A percentile compares a stretch with the other conserved stretches of the same genome.
phyloP scores from a whole-genome alignment of 2,888 invertebrate species.

The Steromphala cineraria region DNA sequence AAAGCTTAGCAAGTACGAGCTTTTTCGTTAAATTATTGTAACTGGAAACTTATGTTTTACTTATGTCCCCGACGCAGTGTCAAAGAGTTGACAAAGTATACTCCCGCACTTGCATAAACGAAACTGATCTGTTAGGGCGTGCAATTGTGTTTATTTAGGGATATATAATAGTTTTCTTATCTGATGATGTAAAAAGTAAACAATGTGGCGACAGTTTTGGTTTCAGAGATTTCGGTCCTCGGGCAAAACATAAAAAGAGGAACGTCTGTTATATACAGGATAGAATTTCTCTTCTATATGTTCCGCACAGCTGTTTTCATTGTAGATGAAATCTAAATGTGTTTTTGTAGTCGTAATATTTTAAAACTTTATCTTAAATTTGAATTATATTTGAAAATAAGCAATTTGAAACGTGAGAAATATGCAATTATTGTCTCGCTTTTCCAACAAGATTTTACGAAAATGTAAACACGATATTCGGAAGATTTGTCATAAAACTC shows the following conservation, averaged over 20 bases:
- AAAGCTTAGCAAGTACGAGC: too few species aligned
- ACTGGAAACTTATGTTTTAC: not conserved
- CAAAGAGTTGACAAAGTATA: not conserved
- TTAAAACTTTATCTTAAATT: not conserved
- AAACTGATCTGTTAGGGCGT: not conserved
- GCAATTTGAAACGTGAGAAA: not conserved
- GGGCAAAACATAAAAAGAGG: too few species aligned
- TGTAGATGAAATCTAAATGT: not conserved
- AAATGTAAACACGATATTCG: too few species aligned
- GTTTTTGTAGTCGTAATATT: not conserved
- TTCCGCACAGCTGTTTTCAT: not conserved
- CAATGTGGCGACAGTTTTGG: not conserved
- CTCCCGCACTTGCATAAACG: not conserved
- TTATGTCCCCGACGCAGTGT: not conserved
- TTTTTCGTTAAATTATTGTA: not conserved
- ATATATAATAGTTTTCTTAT: not conserved
- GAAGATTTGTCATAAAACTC: too few species aligned
- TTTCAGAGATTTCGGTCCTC: not conserved
- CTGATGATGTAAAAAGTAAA: not conserved
- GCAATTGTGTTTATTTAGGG: not conserved
- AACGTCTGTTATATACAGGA: not conserved
- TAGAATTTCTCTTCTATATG: not conserved
- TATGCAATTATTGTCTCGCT: not conserved
- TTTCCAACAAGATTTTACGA: not conserved
- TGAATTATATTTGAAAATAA: not conserved